These are phyloP conservation scores for Poeciliopsis occidentalis DNA, from an alignment of 2,113 vertebrate genomes.

Conservation along the genomic window DNA sequence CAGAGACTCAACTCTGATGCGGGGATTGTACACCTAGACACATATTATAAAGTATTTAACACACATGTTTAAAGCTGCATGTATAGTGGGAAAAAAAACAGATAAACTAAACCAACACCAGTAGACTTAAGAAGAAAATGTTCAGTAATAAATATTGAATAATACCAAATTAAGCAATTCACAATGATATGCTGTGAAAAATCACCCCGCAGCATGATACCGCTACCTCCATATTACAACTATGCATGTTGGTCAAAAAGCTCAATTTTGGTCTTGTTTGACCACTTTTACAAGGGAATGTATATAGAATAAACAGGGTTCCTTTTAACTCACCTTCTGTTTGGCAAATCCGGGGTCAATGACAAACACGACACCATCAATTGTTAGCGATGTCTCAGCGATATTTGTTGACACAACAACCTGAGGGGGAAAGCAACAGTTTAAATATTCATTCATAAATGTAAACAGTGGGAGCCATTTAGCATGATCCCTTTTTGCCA, in stretches of 20 bases:
- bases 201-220: background rate
- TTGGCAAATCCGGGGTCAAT: constrained; percentile 99
- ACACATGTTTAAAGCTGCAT: background rate
- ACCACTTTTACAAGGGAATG: too few relatives aligned
- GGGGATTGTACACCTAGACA: constrained; percentile 95
- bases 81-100: too few relatives aligned
- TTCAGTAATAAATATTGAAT: too few relatives aligned
- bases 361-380: constrained; percentile 98
- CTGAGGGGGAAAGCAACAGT: constrained; percentile 71
- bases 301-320: background rate
- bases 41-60: constrained; percentile 7
- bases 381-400: constrained; percentile 97
- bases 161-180: background rate
- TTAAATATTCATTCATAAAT: background rate
- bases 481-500: background rate
- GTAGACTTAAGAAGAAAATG: too few relatives aligned
- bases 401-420: constrained; percentile 99
- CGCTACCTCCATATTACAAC: too few relatives aligned
- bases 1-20: constrained; percentile 96
- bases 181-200: background rate
- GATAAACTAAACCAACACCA: too few relatives aligned
- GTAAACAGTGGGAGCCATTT: background rate
- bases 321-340: constrained; percentile 86
- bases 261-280: too few relatives aligned
- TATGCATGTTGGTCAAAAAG: too few relatives aligned